Percentiles rank a stretch among this genome's conserved stretches.
Conservation (phyloP, 2,888 invertebrate genomes). For the Lysandra bellargus region DNA sequence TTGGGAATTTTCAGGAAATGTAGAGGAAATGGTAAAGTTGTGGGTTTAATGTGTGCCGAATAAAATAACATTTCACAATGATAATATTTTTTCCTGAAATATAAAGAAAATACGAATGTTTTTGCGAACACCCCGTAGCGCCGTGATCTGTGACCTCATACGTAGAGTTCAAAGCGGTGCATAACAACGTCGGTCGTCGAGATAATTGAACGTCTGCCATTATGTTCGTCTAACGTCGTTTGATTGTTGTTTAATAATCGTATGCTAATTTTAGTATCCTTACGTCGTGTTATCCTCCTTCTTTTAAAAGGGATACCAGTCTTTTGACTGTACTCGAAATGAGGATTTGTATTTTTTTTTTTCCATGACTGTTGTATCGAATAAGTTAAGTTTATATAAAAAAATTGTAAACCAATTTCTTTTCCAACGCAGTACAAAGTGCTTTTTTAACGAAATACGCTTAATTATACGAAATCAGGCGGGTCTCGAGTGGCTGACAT, state of each 20-base stretch:
- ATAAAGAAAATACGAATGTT: neutral
- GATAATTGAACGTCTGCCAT: conserved; percentile 4
- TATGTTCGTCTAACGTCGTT: neutral
- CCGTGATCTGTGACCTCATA: neutral
- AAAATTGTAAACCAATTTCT: neutral
- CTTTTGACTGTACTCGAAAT: neutral
- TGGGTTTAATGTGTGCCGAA: neutral
- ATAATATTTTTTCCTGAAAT: neutral
- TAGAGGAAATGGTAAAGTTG: no score
- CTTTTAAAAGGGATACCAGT: neutral
- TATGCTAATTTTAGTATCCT: neutral
- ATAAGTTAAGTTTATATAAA: neutral
- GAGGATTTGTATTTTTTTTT: neutral
- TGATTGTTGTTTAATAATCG: neutral
- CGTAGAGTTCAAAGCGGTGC: neutral
- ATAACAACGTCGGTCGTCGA: neutral
- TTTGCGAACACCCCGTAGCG: neutral
- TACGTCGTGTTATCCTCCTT: neutral
- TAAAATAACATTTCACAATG: neutral
- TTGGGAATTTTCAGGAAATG: no score
- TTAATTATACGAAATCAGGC: conserved; percentile 42
- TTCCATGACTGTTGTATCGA: neutral
- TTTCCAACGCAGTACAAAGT: neutral
- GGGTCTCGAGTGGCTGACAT: conserved; percentile 52
- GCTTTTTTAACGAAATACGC: conserved; percentile 7